Percentiles rank a stretch among this genome's conserved stretches.
These are phyloP conservation scores for Dicrostonyx torquatus DNA, from an alignment of 2,797 vertebrate genomes.

Conservation along the genomic window DNA sequence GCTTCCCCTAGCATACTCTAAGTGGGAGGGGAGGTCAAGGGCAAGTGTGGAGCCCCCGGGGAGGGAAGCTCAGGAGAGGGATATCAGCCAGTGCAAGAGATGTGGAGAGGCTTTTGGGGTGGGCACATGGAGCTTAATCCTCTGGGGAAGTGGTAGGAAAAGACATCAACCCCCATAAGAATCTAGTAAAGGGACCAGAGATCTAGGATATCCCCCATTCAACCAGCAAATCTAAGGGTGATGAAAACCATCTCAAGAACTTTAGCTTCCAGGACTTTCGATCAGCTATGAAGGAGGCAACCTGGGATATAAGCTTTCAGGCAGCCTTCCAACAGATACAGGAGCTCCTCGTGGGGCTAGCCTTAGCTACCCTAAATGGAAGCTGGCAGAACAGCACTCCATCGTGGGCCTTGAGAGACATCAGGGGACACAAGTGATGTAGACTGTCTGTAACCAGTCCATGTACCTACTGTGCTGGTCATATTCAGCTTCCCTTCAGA, in stretches of 20 bases:
- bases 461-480: neutral
- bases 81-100: neutral
- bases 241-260: neutral
- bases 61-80: neutral
- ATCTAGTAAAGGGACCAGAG: too few species aligned
- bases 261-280: neutral
- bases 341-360: too few species aligned
- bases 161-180: neutral
- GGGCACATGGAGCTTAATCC: neutral
- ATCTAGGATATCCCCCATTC: neutral
- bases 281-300: neutral
- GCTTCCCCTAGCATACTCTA: neutral
- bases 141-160: neutral
- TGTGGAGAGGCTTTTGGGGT: neutral
- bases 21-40: neutral
- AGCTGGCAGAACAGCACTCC: neutral
- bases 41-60: fast-evolving
- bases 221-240: neutral
- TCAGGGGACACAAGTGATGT: too few species aligned
- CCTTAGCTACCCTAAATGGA: neutral
- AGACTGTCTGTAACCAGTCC: neutral
- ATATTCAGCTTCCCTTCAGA: neutral
- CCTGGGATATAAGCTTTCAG: neutral
- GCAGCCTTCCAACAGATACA: too few species aligned
- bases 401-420: neutral